Percentiles rank a stretch among this genome's conserved stretches.
Conservation (phyloP, 2,113 vertebrate species). For the Scortum barcoo region DNA sequence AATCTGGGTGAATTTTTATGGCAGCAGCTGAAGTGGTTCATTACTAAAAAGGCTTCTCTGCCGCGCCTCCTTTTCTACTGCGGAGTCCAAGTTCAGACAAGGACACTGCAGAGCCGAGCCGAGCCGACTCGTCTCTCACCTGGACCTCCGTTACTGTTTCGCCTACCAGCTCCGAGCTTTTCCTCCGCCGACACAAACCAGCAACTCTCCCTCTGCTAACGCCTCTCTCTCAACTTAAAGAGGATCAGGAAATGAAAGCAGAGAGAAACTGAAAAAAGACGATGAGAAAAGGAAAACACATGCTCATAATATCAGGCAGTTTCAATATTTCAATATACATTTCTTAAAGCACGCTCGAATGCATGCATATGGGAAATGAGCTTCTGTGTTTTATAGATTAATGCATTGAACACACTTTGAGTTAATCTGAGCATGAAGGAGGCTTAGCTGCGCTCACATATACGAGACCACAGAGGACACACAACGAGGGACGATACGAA, state of each 20-base stretch:
- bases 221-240: slow-evolving; percentile 23
- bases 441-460: background rate
- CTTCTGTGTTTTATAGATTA: background rate
- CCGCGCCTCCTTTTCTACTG: background rate
- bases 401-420: background rate
- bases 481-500: background rate
- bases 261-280: background rate
- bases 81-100: slow-evolving; percentile 19
- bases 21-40: background rate
- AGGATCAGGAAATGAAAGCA: slow-evolving; percentile 28
- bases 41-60: background rate
- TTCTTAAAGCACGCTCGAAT: background rate
- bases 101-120: slow-evolving; percentile 31
- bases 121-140: slow-evolving; percentile 27
- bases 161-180: background rate
- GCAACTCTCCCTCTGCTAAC: background rate
- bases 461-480: background rate
- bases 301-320: background rate
- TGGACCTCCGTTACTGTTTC: background rate
- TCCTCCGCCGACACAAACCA: background rate
- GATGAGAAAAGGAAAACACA: background rate
- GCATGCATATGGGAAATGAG: background rate
- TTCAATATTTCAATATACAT: background rate
- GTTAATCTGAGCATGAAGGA: slow-evolving; percentile 13
- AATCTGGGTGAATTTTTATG: background rate